These are phyloP conservation scores for Borostomias antarcticus DNA, from an alignment of 2,797 vertebrate species.

Conservation along the genomic window DNA sequence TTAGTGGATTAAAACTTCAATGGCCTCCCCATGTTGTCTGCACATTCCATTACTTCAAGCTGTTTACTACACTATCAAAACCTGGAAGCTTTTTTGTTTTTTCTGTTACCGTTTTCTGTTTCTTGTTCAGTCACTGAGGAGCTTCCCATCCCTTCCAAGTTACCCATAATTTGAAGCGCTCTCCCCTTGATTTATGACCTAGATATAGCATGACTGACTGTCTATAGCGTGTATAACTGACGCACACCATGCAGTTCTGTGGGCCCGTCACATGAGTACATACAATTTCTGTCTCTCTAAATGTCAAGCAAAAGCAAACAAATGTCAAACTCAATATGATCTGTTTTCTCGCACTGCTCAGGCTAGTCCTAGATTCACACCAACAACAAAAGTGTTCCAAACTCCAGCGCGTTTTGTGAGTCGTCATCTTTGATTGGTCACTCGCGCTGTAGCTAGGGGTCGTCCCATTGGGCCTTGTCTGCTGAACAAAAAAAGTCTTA, in stretches of 20 bases:
- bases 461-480: constrained; percentile 45
- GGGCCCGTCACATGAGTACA: constrained; percentile 44
- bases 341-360: constrained; percentile 52
- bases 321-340: constrained; percentile 55
- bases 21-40: constrained; percentile 57
- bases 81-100: neutral
- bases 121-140: neutral
- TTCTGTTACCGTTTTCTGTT: neutral
- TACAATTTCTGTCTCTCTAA: constrained; percentile 49
- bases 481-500: constrained; percentile 55
- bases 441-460: constrained; percentile 5
- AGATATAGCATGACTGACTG: constrained; percentile 49
- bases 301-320: constrained; percentile 45
- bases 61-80: constrained; percentile 22
- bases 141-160: constrained; percentile 47
- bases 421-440: neutral
- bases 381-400: neutral
- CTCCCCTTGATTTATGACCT: constrained; percentile 57
- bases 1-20: constrained; percentile 62
- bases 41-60: constrained; percentile 68
- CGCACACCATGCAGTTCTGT: constrained; percentile 25
- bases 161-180: constrained; percentile 62
- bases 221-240: constrained; percentile 42
- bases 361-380: neutral
- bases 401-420: too few relatives aligned